Conservation (phyloP, 1,140 invertebrate species). For the Diorhabda carinulata region DNA sequence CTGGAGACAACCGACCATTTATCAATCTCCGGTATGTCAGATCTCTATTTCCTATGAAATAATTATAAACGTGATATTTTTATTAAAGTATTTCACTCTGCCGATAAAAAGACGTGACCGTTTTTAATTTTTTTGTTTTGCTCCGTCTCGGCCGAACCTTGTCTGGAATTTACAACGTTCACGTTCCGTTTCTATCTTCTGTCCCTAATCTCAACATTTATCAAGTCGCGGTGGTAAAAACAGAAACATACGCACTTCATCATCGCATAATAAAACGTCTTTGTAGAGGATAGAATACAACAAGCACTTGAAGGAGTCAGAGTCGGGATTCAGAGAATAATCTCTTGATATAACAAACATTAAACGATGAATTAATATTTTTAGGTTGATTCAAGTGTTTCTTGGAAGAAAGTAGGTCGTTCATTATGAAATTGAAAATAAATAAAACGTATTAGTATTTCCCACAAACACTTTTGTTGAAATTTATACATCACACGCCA, state of each 20-base stretch:
- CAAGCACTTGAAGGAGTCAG: neutral
- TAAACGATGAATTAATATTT: neutral
- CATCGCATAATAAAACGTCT: conserved; percentile 2
- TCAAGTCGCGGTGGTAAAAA: conserved; percentile 1
- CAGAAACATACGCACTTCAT: conserved; percentile 2
- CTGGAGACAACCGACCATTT: too few species aligned
- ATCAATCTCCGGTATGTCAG: too few species aligned
- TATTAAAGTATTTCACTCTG: too few species aligned
- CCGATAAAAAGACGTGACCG: too few species aligned
- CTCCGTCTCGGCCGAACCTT: neutral
- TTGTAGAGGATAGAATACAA: neutral
- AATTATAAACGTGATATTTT: too few species aligned
- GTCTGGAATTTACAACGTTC: neutral
- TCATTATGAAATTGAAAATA: too few species aligned
- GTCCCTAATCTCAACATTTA: neutral
- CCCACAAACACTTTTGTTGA: too few species aligned
- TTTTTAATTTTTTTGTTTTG: too few species aligned
- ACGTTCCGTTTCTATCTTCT: conserved; percentile 2
- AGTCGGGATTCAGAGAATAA: too few species aligned
- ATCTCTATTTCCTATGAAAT: too few species aligned
- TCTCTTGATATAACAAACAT: neutral
- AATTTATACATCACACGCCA: too few species aligned
- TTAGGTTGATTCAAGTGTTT: neutral
- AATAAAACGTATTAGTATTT: too few species aligned
- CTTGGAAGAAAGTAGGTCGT: neutral